Evolutionary conservation across 1,140 invertebrate species (phyloP), one percentile per base, ranked within the genome.

Genomic region (Cepaea nemoralis): DNA sequence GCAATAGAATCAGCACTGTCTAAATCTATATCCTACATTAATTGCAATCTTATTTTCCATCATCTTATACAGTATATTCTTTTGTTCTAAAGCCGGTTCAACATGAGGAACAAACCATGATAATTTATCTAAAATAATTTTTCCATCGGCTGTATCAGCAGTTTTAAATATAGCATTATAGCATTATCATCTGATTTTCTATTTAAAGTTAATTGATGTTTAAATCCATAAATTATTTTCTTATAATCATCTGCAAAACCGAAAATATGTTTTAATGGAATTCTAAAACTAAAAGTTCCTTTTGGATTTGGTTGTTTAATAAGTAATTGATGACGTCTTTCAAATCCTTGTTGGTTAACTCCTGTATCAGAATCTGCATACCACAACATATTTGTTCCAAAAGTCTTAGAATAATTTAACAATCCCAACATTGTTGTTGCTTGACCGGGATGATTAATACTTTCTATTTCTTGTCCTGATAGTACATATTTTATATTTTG

Each of bases 1-100:
- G 5, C 8, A 59, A 59, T 59, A 59, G 22, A 59, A 59, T 59
- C 8, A 8, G n/a, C 55, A 14, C 10, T 59, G 10, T 14, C 22
- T 14, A 14, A 10, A 6, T 59, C 55, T 24, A 10, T 24, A 59
- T 10, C 5, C 22, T 22, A 59, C 55, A 59, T 59, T 59, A 59
- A 24, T 12, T 59, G 55, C 12, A 59, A n/a, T 19, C 24, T 59
- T 59, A 59, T 59, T 59, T 59, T 59, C 10, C 5, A 59, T 24
- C 12, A 59, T 59, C 24, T 59, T 59, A 59, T 59, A 59, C 12
- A 59, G 55, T 59, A 22, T 59, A 59, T 12, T 59, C 24, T 59
- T 59, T 59, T 59, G 55, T 59, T 59, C 55, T 59, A 59, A 59
- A 59, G 55, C 55, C 5, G 55, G 55, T 59, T 59, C 55, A 59